Evolutionary conservation across 2,888 invertebrate species (phyloP).

Genomic region (Spicauda simplicius): DNA sequence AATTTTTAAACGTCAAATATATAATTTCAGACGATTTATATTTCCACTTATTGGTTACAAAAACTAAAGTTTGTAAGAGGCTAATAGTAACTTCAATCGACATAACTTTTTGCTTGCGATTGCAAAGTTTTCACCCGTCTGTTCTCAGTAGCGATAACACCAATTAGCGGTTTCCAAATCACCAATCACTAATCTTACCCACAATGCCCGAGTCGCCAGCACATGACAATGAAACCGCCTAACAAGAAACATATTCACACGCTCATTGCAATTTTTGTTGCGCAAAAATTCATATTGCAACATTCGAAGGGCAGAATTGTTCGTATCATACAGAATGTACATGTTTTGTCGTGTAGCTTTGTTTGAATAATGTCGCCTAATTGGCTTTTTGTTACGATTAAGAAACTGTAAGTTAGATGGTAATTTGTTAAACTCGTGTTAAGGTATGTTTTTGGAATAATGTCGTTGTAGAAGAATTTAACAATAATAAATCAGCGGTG

Average conservation of each 20-base stretch:
- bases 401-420: slow-evolving; percentile 19
- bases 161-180: slow-evolving; percentile 32
- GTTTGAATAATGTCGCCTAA: slow-evolving; percentile 41
- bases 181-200: slow-evolving; percentile 35
- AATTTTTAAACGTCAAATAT: no score
- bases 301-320: slow-evolving; percentile 62
- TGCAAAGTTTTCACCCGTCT: background rate
- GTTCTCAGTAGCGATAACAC: slow-evolving; percentile 4
- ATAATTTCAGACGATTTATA: no score
- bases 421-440: no score
- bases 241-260: slow-evolving; percentile 74
- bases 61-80: no score
- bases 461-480: no score
- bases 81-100: no score
- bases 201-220: slow-evolving; percentile 34
- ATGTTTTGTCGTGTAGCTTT: slow-evolving; percentile 30
- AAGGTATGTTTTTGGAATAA: no score
- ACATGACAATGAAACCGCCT: slow-evolving; percentile 70
- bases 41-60: no score
- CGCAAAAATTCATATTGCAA: slow-evolving; percentile 64
- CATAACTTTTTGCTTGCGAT: background rate
- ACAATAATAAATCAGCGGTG: no score
- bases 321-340: slow-evolving; percentile 38
- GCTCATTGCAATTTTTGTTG: slow-evolving; percentile 62
- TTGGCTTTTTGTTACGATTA: slow-evolving; percentile 41